These are phyloP conservation scores for Acromyrmex charruanus DNA, from an alignment of 1,140 invertebrate species.

Conservation along the genomic window DNA sequence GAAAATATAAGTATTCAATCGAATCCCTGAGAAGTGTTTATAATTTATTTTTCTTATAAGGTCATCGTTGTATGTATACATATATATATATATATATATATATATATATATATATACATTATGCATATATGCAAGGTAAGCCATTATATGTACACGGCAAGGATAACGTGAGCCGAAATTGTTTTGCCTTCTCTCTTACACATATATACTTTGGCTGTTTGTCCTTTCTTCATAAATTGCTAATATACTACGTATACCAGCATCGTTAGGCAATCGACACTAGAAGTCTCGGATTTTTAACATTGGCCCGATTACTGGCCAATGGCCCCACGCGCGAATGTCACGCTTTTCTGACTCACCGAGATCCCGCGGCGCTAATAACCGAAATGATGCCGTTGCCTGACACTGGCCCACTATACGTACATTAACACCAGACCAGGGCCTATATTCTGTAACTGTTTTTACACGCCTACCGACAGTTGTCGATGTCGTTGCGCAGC, in stretches of 20 bases:
- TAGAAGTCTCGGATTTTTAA: slow-evolving; percentile 73
- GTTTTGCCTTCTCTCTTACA: neutral
- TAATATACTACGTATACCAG: neutral
- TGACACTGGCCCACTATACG: slow-evolving; percentile 82
- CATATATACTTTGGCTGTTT: neutral
- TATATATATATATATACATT: neutral
- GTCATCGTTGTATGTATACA: slow-evolving; percentile 9
- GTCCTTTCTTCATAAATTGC: neutral
- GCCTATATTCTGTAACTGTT: too few species aligned
- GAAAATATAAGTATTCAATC: slow-evolving; percentile 10
- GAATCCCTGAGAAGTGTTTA: neutral
- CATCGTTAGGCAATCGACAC: slow-evolving; percentile 77
- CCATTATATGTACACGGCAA: slow-evolving; percentile 49
- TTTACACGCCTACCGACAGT: too few species aligned
- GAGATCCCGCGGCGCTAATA: slow-evolving; percentile 30
- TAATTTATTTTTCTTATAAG: slow-evolving; percentile 25
- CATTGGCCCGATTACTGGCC: slow-evolving; percentile 84
- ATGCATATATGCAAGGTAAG: neutral
- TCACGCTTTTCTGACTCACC: slow-evolving; percentile 48
- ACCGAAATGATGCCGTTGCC: slow-evolving; percentile 76
- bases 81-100: too few species aligned
- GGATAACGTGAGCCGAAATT: slow-evolving; percentile 61
- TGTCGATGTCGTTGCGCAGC: too few species aligned
- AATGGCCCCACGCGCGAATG: slow-evolving; percentile 75
- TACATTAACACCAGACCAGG: slow-evolving; percentile 76